These are phyloP conservation scores for Grallaria varia DNA, from an alignment of 2,113 vertebrate genomes.

Conservation along the genomic window DNA sequence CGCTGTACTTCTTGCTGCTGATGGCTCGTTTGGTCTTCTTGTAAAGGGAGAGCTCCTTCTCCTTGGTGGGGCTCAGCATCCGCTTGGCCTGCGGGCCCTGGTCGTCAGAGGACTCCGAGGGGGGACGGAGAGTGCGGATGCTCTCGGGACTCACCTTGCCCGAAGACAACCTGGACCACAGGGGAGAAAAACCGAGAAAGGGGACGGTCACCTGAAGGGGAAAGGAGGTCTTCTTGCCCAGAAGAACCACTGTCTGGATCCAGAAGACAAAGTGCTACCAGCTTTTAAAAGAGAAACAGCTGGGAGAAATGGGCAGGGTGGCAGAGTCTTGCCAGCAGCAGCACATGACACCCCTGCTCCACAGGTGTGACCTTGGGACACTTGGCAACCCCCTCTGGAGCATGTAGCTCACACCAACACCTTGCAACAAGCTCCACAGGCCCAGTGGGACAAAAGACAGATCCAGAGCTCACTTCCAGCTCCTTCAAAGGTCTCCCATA, in stretches of 20 bases:
- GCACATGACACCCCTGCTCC: neutral
- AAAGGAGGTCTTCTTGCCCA: neutral
- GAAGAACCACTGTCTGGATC: neutral
- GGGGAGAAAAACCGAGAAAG: conserved; percentile 12
- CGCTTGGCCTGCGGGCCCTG: conserved; percentile 89
- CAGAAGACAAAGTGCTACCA: neutral
- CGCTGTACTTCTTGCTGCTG: conserved; percentile 97
- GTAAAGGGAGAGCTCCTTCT: conserved; percentile 94
- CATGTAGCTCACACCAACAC: neutral
- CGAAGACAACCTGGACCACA: conserved; percentile 87
- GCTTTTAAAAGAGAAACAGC: neutral
- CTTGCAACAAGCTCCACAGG: neutral
- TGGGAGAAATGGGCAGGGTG: neutral
- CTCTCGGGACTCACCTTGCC: conserved; percentile 99
- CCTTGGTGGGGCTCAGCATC: conserved; percentile 89
- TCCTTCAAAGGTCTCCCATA: neutral
- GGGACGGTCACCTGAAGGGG: neutral
- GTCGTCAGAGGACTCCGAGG: conserved; percentile 89
- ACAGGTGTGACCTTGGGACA: rapidly evolving
- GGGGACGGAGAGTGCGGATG: conserved; percentile 88
- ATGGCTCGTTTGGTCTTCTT: conserved; percentile 98
- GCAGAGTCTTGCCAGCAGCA: neutral
- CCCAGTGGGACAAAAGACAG: neutral
- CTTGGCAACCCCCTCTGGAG: rapidly evolving
- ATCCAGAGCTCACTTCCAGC: neutral